Base-by-base conservation (phyloP, 2,113 vertebrate species). In the Lates calcarifer region DNA sequence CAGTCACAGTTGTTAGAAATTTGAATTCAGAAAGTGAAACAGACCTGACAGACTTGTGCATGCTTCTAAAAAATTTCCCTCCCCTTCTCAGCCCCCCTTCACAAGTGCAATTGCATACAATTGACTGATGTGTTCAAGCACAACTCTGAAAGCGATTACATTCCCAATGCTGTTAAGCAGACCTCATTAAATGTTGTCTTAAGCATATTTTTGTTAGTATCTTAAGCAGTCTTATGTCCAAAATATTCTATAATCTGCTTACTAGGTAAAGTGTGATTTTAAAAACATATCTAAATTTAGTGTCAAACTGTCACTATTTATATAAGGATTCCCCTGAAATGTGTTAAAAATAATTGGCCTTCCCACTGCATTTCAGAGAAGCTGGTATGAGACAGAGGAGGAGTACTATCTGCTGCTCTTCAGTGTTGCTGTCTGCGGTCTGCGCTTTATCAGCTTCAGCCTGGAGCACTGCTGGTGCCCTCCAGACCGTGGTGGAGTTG, bases 381-480 rank as follows among this genome's bases (percentile, higher is more conserved):
- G 87, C 76, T 99, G 98, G 98, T 99, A 98, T 0, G 18, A 91
- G 81, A 96, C 94, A 0, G 97, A 99, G 81, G 96, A 94, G 1
- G 96, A 97, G 56, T 97, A 96, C 87, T 97, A 96, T 77, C 89
- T 99, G 85, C 95, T 99, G 20, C 95, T 97, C 69, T 99, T 99
- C 94, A 97, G 97, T 0, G 90, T 96, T 35, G 97, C 97, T 0
- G 95, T 99, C 14, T 97, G 97, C 82, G 96, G 96, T 75, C 95
- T 99, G 9, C 97, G 95, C 91, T 97, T 96, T 90, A 96, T 96
- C 71, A 99, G 98, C 92, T 99, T 97, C 94, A 93, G 92, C 87
- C 94, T 99, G 49, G 98, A 99, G 91, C 94, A 95, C 41, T 97
- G 97, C 93, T 95, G 96, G 95, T 82, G 91, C 55, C 93, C 92